phyloP scores from a whole-genome alignment of 2,797 vertebrate genomes.

The Cyclopterus lumpus region DNA sequence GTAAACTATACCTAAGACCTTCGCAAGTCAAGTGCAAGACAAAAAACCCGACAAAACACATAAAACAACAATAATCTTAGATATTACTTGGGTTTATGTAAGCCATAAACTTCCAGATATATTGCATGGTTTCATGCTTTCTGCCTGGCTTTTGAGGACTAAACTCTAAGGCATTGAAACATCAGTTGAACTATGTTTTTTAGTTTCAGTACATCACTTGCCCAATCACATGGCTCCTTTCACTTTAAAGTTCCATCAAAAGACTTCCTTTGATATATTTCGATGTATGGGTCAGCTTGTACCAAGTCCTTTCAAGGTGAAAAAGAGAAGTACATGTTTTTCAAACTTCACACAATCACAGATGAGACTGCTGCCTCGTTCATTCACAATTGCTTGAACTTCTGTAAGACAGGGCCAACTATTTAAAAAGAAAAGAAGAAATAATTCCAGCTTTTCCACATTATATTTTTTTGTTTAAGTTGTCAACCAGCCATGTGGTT shows the following conservation, averaged over 20 bases:
- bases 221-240: conserved; percentile 71
- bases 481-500: conserved; percentile 51
- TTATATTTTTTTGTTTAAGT: conserved; percentile 9
- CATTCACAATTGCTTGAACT: conserved; percentile 69
- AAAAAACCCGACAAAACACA: conserved; percentile 42
- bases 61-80: conserved; percentile 25
- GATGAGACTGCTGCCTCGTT: conserved; percentile 55
- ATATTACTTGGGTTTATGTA: conserved; percentile 67
- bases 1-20: conserved; percentile 40
- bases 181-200: conserved; percentile 70
- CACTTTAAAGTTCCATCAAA: conserved; percentile 80
- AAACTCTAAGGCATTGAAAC: conserved; percentile 73
- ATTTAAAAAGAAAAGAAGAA: conserved; percentile 40
- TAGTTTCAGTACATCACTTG: conserved; percentile 68
- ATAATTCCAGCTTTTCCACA: conserved; percentile 30
- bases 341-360: conserved; percentile 74
- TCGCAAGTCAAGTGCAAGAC: conserved; percentile 4
- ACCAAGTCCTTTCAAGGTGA: conserved; percentile 72
- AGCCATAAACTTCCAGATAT: conserved; percentile 52
- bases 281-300: conserved; percentile 73
- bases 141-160: conserved; percentile 63
- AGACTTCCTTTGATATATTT: conserved; percentile 74
- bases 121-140: conserved; percentile 47
- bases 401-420: conserved; percentile 57
- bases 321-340: conserved; percentile 72